Percentiles rank a stretch among this genome's conserved stretches.
phyloP scores from a whole-genome alignment of 2,797 vertebrate genomes.

The Peromyscus aztecus region DNA sequence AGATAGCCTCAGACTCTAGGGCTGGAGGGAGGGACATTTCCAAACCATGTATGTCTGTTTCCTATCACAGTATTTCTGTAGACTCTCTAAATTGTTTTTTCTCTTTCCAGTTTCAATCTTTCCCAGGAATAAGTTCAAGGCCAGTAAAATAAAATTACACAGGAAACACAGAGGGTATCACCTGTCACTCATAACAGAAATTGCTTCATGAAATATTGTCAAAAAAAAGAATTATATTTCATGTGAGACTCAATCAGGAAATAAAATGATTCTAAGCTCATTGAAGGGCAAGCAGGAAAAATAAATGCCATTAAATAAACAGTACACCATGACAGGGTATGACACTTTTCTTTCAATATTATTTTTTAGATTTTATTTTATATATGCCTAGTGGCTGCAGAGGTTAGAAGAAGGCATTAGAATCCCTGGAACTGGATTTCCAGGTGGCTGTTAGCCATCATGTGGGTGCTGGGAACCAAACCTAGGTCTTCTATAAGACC shows the following conservation, averaged over 20 bases:
- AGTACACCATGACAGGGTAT: background rate
- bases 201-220: conserved; percentile 62
- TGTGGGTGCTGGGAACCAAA: background rate
- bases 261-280: conserved; percentile 49
- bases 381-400: background rate
- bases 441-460: background rate
- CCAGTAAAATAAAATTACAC: conserved; percentile 56
- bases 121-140: background rate
- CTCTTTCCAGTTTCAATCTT: conserved; percentile 43
- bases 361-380: background rate
- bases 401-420: background rate
- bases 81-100: conserved; percentile 6
- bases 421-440: background rate
- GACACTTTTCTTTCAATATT: background rate
- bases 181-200: conserved; percentile 56
- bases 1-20: background rate
- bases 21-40: background rate
- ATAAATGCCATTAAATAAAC: conserved; percentile 41
- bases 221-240: conserved; percentile 51
- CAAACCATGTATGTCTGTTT: background rate
- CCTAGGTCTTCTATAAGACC: background rate
- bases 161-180: conserved; percentile 44
- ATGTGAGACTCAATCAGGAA: conserved; percentile 8
- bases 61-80: conserved; percentile 27
- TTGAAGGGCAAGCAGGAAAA: background rate